Evolutionary conservation across 2,888 invertebrate genomes (phyloP), one percentile per base, ranked within the genome.

Genomic region (Zeuzera pyrina): DNA sequence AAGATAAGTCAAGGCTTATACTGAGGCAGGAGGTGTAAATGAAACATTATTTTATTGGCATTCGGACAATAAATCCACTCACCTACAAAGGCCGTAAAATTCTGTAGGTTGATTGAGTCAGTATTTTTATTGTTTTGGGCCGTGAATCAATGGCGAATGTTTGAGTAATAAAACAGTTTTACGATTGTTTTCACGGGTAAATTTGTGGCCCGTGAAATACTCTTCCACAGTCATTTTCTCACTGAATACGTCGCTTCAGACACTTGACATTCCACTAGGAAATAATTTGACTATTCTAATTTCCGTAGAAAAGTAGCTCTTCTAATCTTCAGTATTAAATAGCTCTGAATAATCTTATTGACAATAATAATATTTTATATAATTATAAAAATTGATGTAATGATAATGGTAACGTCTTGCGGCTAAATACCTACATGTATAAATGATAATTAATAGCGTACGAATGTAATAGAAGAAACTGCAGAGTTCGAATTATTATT

Each of bases 61-160:
- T 63, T 61, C 53, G 57, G 56, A 61, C 67, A 69, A 71, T 79
- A 77, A 78, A 77, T 71, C 62, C 57, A 63, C 69, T 73, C 69
- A 77, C 74, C 77, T 78, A 71, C 59, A 64, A 58, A 53, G 61
- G 57, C 65, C 69, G 68, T 81, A 79, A 83, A 81, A 66, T 69
- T 64, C 55, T 57, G 69, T 61, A 66, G 71, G 71, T 78, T 79
- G 81, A 83, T 83, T 81, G 81, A 81, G 81, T 73, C 73, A 76
- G 81, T 78, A 78, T 78, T 83, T 83, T 83, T 83, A 83, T 79
- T 81, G 74, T 79, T 76, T 67, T 52, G 68, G 67, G 57, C 65
- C 67, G 72, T 71, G 81, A 81, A 81, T 81, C 81, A 78, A 81
- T 81, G 76, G 79, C 50, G 76, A 77, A 79, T 79, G 81, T 78